Percentiles rank a stretch among this genome's conserved stretches.
Evolutionary conservation across 2,113 vertebrate species (phyloP).

Genomic region (Brienomyrus brachyistius): DNA sequence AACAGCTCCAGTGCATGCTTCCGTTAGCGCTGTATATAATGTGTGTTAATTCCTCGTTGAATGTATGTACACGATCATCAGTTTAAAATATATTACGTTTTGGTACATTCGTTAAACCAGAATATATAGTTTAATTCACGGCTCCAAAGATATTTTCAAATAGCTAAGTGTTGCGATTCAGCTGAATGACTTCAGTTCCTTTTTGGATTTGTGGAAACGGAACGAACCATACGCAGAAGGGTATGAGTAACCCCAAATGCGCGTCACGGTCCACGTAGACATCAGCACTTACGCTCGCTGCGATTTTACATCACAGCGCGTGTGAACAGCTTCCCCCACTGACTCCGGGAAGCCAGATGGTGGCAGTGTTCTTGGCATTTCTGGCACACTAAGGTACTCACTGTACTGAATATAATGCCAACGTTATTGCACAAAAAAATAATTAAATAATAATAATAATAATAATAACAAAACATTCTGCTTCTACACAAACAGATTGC

Average conservation of each 20-base stretch:
- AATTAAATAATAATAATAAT: background rate
- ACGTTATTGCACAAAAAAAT: background rate
- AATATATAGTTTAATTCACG: background rate
- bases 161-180: background rate
- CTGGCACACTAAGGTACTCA: slow-evolving; percentile 3
- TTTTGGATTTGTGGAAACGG: background rate
- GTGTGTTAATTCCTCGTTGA: background rate
- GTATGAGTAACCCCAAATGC: background rate
- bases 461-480: background rate
- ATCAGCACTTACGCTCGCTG: background rate
- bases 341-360: background rate
- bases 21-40: background rate
- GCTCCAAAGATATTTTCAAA: background rate
- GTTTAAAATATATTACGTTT: background rate
- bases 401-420: background rate
- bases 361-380: slow-evolving; percentile 9
- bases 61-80: background rate
- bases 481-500: background rate
- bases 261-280: background rate
- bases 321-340: background rate
- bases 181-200: background rate
- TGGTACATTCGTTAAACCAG: background rate
- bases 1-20: background rate
- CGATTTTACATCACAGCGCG: slow-evolving; percentile 4
- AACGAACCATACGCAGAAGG: background rate